Evolutionary conservation across 2,888 invertebrate species (phyloP), one percentile per base, ranked within the genome.

Genomic region (Dasypolia templi): DNA sequence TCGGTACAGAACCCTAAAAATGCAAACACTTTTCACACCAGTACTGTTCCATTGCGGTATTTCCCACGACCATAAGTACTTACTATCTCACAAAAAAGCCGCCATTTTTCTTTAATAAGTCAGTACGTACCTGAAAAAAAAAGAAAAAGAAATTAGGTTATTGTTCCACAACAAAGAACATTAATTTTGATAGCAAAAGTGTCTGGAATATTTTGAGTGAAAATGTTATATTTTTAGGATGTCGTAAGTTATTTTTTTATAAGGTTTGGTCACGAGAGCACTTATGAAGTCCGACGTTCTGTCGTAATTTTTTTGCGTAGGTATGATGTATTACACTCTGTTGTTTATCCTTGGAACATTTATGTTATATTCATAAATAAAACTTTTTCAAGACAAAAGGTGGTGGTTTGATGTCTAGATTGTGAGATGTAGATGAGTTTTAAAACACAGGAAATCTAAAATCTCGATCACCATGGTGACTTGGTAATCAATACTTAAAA

Each of bases 61-160:
- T 61, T 56, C 56, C 26, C 32, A 39, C 32, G 22, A 9, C 17
- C 56, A 56, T 53, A n/a, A n/a, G n/a, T n/a, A 82, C 65, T 72
- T 53, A 83, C 68, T 26, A 35, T 14, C 44, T 59, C 14, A 17
- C 32, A 51, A 75, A 53, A 29, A 44, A 2, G 1, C 63, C 29
- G 19, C 63, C 51, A 49, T 56, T 63, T 71, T 77, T 56, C 35
- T 26, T 19, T 51, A 62, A 72, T 64, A 75, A 77, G 67, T 61
- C n/a, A 29, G 63, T 67, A 79, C 86, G 64, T 87, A 86, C 86
- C 86, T 86, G 86, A 46, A 85, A 64, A 85, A 79, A 72, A 46
- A 77, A 67, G 72, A 75, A 75, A 72, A 70, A 77, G 6, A 44
- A 67, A 76, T 84, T 77, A 85, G 72, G n/a, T n/a, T 39, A 71